Evolutionary conservation across 2,113 vertebrate genomes (phyloP).

Genomic region (Sakesphorus luctuosus): DNA sequence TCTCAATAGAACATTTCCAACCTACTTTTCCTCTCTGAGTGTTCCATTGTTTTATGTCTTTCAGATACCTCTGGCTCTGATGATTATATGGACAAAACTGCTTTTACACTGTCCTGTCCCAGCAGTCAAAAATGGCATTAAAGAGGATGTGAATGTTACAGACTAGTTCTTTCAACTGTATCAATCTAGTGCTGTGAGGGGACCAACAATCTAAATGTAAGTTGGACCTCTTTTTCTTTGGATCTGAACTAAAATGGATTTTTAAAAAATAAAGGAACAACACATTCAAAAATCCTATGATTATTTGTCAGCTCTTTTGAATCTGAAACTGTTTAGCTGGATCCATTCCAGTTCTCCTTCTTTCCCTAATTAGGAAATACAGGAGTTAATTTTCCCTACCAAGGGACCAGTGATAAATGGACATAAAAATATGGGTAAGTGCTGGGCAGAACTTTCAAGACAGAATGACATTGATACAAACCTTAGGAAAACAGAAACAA

Average conservation of each 20-base stretch:
- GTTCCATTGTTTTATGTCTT: background rate
- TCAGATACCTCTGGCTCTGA: background rate
- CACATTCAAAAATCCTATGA: background rate
- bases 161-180: background rate
- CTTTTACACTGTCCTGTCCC: background rate
- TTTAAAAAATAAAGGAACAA: background rate
- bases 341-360: background rate
- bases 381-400: constrained; percentile 38
- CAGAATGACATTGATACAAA: background rate
- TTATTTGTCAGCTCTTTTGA: background rate
- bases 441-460: background rate
- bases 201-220: background rate
- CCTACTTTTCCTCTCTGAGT: background rate
- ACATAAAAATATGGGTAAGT: background rate
- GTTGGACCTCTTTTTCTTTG: background rate
- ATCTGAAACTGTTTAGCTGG: background rate
- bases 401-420: constrained; percentile 21
- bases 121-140: background rate
- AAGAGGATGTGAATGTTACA: background rate
- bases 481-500: constrained; percentile 17
- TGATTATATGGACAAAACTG: background rate
- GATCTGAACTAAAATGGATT: background rate
- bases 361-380: constrained; percentile 71
- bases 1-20: background rate
- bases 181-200: background rate